These are phyloP conservation scores for Trachurus trachurus DNA, from an alignment of 2,797 vertebrate genomes.

Conservation along the genomic window DNA sequence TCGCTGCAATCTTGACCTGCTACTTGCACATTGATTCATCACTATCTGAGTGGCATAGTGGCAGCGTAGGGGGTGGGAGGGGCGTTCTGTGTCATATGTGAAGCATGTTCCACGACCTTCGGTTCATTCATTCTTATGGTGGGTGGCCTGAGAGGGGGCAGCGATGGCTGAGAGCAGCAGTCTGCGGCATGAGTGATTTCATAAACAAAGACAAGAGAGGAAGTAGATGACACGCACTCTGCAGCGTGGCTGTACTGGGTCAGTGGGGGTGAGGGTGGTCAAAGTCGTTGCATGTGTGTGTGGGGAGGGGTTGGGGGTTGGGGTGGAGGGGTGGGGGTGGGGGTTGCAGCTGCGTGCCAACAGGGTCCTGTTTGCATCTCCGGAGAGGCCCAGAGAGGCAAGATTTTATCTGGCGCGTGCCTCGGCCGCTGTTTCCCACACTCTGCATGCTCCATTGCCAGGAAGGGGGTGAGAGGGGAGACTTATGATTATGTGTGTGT, in stretches of 20 bases:
- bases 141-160: slow-evolving; percentile 27
- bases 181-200: slow-evolving; percentile 54
- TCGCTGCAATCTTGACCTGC: no score
- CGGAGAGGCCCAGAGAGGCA: slow-evolving; percentile 85
- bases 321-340: not conserved
- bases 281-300: slow-evolving; percentile 54
- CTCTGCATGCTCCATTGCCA: slow-evolving; percentile 87
- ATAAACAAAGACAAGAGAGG: slow-evolving; percentile 64
- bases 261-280: slow-evolving; percentile 45
- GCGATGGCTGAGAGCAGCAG: slow-evolving; percentile 39
- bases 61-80: not conserved
- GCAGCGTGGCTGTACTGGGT: slow-evolving; percentile 50
- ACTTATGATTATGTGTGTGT: slow-evolving; percentile 61
- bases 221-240: slow-evolving; percentile 64
- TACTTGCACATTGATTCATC: not conserved
- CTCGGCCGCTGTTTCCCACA: slow-evolving; percentile 92
- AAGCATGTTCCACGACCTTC: not conserved
- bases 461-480: slow-evolving; percentile 65
- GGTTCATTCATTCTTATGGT: slow-evolving; percentile 10
- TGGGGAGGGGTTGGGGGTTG: slow-evolving; percentile 1
- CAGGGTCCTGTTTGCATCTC: slow-evolving; percentile 87
- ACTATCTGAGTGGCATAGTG: not conserved
- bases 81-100: not conserved
- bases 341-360: slow-evolving; percentile 75
- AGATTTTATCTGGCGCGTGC: slow-evolving; percentile 91